Evolutionary conservation across 2,797 vertebrate genomes (phyloP).

Genomic region (Typhlichthys subterraneus): DNA sequence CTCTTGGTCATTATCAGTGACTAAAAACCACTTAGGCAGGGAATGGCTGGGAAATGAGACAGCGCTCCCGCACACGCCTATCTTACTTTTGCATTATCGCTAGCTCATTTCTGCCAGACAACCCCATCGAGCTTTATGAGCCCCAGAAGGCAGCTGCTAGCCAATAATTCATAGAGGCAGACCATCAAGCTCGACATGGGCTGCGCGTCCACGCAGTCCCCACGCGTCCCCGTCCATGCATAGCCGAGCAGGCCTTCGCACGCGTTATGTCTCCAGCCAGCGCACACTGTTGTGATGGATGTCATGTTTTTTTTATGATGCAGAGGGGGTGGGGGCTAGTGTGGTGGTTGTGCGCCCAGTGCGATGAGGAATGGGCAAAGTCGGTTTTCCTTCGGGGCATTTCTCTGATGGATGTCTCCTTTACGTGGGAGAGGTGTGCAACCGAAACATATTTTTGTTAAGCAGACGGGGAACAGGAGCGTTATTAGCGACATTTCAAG

Average conservation of each 20-base stretch:
- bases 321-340: background rate
- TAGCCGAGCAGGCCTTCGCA: conserved; percentile 50
- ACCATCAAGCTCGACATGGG: conserved; percentile 27
- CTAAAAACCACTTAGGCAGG: conserved; percentile 29
- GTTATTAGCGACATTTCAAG: background rate
- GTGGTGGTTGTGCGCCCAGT: conserved; percentile 20
- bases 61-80: conserved; percentile 8
- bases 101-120: conserved; percentile 57
- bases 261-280: conserved; percentile 28
- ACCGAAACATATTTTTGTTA: background rate
- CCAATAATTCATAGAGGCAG: conserved; percentile 46
- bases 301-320: conserved; percentile 23
- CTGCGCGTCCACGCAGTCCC: conserved; percentile 36
- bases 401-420: conserved; percentile 5
- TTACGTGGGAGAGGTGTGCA: conserved; percentile 9
- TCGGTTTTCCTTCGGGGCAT: conserved; percentile 10
- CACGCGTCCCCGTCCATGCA: conserved; percentile 60
- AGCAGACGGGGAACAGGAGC: too few relatives aligned
- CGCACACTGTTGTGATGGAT: conserved; percentile 27
- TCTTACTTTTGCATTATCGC: conserved; percentile 33
- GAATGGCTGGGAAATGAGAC: conserved; percentile 23
- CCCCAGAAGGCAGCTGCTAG: conserved; percentile 32
- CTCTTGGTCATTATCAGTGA: conserved; percentile 20
- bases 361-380: conserved; percentile 4
- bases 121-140: conserved; percentile 62